Percentiles rank a stretch among this genome's conserved stretches.
Evolutionary conservation across 2,888 invertebrate species (phyloP).

Genomic region (Osmoderma eremita): DNA sequence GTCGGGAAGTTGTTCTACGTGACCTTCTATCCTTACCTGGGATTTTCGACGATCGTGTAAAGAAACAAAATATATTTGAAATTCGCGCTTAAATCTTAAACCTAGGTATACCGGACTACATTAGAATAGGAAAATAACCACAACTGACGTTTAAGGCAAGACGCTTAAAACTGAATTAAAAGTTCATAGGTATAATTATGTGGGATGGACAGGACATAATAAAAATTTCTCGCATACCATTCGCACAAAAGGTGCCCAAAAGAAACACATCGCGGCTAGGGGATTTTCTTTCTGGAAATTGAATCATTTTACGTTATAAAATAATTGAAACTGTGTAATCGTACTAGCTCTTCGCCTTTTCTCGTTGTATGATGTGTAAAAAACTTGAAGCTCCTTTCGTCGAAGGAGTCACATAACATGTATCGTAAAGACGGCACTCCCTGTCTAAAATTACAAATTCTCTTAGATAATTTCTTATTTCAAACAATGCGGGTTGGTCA

Average conservation of each 20-base stretch:
- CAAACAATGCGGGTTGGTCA: no score
- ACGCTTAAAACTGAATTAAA: no score
- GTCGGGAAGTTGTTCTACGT: slow-evolving; percentile 74
- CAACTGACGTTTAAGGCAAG: no score
- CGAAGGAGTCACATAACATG: slow-evolving; percentile 86
- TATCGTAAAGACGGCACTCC: slow-evolving; percentile 86
- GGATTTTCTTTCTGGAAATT: slow-evolving; percentile 75
- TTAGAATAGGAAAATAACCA: no score
- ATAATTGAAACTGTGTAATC: slow-evolving; percentile 53
- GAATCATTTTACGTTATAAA: not conserved
- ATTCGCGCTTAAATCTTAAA: no score
- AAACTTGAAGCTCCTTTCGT: slow-evolving; percentile 84
- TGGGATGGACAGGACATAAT: not conserved
- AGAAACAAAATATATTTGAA: no score
- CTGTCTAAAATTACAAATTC: slow-evolving; percentile 64
- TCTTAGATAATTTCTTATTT: slow-evolving; percentile 17
- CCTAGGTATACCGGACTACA: no score
- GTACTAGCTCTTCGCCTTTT: slow-evolving; percentile 84
- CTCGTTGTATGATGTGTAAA: slow-evolving; percentile 90
- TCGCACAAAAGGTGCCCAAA: slow-evolving; percentile 84
- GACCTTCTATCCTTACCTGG: slow-evolving; percentile 85
- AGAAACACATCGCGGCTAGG: slow-evolving; percentile 85
- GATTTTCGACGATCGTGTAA: slow-evolving; percentile 5
- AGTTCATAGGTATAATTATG: no score
- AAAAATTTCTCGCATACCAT: slow-evolving; percentile 66